Evolutionary conservation across 2,888 invertebrate species (phyloP).

Genomic region (Drosophila mimica): DNA sequence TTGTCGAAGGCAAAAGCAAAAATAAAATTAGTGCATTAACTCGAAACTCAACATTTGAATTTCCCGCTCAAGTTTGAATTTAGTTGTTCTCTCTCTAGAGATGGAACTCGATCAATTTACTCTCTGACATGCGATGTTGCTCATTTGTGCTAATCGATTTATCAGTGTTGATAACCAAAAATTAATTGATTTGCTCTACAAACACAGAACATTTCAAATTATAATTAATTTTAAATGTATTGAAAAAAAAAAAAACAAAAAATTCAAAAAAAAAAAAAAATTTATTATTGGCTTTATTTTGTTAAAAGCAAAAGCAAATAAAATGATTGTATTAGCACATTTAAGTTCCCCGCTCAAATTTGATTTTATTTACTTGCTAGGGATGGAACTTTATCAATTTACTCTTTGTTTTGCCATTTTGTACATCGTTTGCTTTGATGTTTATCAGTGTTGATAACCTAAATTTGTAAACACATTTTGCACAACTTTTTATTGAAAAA

Average conservation of each 20-base stretch:
- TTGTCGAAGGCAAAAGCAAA: background rate
- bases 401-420: background rate
- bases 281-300: background rate
- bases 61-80: background rate
- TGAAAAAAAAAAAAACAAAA: background rate
- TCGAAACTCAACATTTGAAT: background rate
- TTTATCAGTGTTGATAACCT: background rate
- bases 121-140: background rate
- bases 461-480: constrained; percentile 1
- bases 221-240: background rate
- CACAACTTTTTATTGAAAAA: background rate
- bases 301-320: background rate
- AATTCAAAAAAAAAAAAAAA: background rate
- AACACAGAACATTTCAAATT: background rate
- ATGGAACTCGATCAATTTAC: background rate
- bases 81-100: background rate
- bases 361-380: background rate
- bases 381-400: constrained; percentile 1
- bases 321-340: background rate
- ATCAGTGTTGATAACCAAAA: background rate
- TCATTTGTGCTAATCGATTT: background rate
- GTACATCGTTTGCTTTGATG: background rate
- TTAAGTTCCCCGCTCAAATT: background rate
- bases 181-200: background rate
- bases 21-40: background rate